Conservation (phyloP, 2,113 vertebrate species). For the Notarius lentiginosus region DNA sequence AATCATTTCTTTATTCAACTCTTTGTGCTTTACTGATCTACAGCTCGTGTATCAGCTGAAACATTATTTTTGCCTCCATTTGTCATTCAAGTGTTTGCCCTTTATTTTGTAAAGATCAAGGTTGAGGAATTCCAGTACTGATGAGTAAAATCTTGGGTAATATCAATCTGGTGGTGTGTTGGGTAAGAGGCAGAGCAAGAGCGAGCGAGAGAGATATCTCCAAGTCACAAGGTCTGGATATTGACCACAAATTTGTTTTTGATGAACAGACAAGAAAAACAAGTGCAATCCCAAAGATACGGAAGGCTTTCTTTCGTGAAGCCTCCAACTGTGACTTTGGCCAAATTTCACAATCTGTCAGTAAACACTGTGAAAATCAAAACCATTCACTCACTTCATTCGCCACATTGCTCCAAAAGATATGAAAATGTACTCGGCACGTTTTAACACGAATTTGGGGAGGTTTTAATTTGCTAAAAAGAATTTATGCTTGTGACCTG, state of each 20-base stretch:
- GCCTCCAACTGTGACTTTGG: neutral
- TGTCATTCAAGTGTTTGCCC: neutral
- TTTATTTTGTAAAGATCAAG: neutral
- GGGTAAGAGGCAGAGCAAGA: neutral
- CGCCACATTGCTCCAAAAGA: neutral
- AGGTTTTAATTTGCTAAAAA: neutral
- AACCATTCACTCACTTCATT: neutral
- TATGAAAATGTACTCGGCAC: neutral
- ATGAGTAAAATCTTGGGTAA: neutral
- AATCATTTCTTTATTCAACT: neutral
- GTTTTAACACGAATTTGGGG: neutral
- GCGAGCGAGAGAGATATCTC: neutral
- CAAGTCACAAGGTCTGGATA: constrained; percentile 7
- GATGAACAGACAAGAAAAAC: neutral
- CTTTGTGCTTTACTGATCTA: no score
- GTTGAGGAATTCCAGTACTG: neutral
- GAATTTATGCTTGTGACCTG: neutral
- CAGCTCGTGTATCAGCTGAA: neutral
- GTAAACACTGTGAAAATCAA: neutral
- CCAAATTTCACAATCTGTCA: neutral
- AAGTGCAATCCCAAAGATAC: neutral
- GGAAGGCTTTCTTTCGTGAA: neutral
- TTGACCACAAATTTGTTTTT: neutral
- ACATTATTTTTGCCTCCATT: neutral
- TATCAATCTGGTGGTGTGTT: neutral